Base-by-base conservation (phyloP, 2,113 vertebrate species). In the Thalassarche chlororhynchos region DNA sequence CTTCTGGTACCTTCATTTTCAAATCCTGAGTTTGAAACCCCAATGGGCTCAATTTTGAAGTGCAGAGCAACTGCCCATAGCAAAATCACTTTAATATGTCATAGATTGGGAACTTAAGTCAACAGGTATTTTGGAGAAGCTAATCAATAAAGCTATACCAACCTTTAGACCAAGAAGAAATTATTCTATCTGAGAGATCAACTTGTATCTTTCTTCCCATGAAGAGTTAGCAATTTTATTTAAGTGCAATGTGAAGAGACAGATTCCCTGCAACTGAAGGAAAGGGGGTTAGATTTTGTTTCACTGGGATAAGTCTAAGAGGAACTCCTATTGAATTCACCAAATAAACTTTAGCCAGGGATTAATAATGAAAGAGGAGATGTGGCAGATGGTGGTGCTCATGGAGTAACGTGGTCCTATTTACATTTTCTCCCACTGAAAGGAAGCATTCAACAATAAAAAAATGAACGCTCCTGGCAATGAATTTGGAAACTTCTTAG, bases 391-490 rank as follows among this genome's bases (percentile, higher is more conserved):
- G 90, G 51, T 90, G 69, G 20, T 89, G 61, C 60, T 69, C 61
- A 46, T 38, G 74, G 49, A 84, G 44, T 60, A 91, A 87, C 14
- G 1, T 21, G 44, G 80, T 75, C 86, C 49, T 77, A 25, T 80
- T 87, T 79, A 80, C 57, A 71, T 72, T 82, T 88, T 64, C 75
- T 95, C n/a, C 51, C 62, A 78, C 69, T 87, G 87, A 93, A 95
- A 93, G 64, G 42, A 90, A 68, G 28, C 29, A 58, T 88, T 77
- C 54, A 84, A 55, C 0, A 2, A 57, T 31, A 31, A 28, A 31
- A 76, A 74, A 68, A 49, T 60, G 15, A 28, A 47, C 13, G 17
- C 5, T 85, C 23, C 87, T 49, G 66, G 49, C 28, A 95, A 70
- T 55, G 55, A 74, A 70, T 93, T 69, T 76, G 23, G 36, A 91